Conservation (phyloP, 1,140 invertebrate genomes). For the Drosophila repletoides region DNA sequence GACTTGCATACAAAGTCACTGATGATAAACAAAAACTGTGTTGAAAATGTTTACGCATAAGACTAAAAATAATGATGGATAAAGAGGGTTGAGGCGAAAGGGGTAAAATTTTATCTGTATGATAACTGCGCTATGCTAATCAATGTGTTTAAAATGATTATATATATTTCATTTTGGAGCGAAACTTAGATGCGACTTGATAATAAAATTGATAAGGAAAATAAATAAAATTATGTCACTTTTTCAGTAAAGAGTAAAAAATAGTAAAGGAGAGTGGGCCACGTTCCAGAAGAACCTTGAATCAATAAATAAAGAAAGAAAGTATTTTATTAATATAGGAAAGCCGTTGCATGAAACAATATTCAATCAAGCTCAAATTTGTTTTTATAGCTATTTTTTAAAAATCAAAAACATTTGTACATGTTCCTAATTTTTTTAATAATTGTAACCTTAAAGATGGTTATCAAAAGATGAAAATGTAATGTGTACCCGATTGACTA, state of each 20-base stretch:
- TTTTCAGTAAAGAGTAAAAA: neutral
- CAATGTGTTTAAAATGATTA: slow-evolving; percentile 36
- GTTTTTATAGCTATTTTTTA: too few species aligned
- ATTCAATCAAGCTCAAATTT: slow-evolving; percentile 23
- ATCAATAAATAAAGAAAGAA: neutral
- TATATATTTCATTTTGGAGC: slow-evolving; percentile 2
- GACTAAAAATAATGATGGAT: neutral
- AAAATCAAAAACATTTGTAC: too few species aligned
- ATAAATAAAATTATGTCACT: slow-evolving; percentile 7
- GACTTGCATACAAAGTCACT: slow-evolving; percentile 66
- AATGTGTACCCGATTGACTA: too few species aligned
- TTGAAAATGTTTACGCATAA: slow-evolving; percentile 33
- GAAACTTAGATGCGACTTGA: slow-evolving; percentile 7
- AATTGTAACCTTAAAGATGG: too few species aligned
- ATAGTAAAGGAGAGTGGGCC: neutral
- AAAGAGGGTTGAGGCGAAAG: neutral
- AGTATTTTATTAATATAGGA: neutral
- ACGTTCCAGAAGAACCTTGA: neutral
- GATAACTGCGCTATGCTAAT: slow-evolving; percentile 60
- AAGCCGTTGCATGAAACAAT: too few species aligned
- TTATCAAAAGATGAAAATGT: too few species aligned
- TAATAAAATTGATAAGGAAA: slow-evolving; percentile 9
- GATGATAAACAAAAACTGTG: slow-evolving; percentile 53
- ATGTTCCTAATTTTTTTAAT: too few species aligned
- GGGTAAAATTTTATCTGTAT: neutral